Evolutionary conservation across 2,113 vertebrate species (phyloP).

Genomic region (Xyrauchen texanus): DNA sequence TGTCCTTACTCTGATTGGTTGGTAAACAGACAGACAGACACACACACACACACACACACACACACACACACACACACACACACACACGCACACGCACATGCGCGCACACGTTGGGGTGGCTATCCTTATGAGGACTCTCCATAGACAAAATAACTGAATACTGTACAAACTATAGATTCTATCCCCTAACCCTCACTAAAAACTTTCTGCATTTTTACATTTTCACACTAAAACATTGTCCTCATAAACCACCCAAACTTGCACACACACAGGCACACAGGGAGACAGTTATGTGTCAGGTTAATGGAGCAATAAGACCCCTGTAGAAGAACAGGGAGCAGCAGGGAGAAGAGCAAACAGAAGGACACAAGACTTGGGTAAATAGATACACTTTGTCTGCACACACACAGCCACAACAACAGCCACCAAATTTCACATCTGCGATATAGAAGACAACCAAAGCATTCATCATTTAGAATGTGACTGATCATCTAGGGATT

Average conservation of each 20-base stretch:
- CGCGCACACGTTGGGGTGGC: no score
- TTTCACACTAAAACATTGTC: no score
- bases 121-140: no score
- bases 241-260: no score
- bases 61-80: no score
- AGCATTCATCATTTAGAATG: constrained; percentile 43
- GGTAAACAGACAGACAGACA: constrained; percentile 11
- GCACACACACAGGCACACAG: no score
- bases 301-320: constrained; percentile 51
- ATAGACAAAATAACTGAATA: no score
- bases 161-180: no score
- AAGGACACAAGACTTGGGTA: constrained; percentile 44
- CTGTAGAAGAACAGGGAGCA: constrained; percentile 46
- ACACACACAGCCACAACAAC: constrained; percentile 41
- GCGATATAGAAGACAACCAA: constrained; percentile 15
- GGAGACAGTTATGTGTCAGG: constrained; percentile 45
- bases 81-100: no score
- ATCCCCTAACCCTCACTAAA: no score
- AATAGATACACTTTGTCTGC: constrained; percentile 40
- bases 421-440: constrained; percentile 42
- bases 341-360: constrained; percentile 27
- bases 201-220: no score
- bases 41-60: no score
- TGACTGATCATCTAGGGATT: constrained; percentile 32
- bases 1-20: background rate